Evolutionary conservation across 2,888 invertebrate genomes (phyloP), one percentile per base, ranked within the genome.

Genomic region (Miltochrista miniata): DNA sequence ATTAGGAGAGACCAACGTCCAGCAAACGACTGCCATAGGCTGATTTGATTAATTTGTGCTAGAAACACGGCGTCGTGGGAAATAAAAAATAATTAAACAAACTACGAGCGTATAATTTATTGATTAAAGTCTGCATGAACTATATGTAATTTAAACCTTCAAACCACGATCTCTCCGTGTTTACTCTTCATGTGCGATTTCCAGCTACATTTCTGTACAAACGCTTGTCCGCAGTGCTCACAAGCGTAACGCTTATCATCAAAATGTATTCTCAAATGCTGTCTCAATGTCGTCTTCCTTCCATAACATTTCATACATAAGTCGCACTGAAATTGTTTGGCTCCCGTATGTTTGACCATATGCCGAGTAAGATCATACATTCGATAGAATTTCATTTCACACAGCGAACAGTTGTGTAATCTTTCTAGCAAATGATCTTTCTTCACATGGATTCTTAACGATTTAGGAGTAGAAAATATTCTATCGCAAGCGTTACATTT

Each of bases 351-450:
- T 36, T 76, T 83, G n/a, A 81, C 63, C 69, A 73, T 70, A 37
- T 85, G 84, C 5, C 64, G 66, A 0, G 66, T 70, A 12, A 79
- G 44, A 15, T 67, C 68, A 3, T 52, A 41, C 35, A 59, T 55
- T 0, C 56, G 62, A 39, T 69, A 80, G 54, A 84, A 85, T 0
- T 68, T 67, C 63, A 81, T 88, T 1, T 84, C 86, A 35, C 92
- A 92, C 2, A 77, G 60, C 0, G 74, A 61, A 40, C 92, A 92
- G 3, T 75, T 73, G 36, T 83, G 81, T n/a, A 75, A 62, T 10
- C 77, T 68, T 44, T 79, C 74, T 71, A 79, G 74, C n/a, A 90
- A 68, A 47, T 91, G 91, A 5, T 84, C 70, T 24, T 71, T 68
- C 42, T 68, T 79, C 13, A 66, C 71, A 34, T 86, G 86, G 5